Percentiles rank a stretch among this genome's conserved stretches.
These are phyloP conservation scores for Lasioglossum leucozonium DNA, from an alignment of 2,888 invertebrate species.

Conservation along the genomic window DNA sequence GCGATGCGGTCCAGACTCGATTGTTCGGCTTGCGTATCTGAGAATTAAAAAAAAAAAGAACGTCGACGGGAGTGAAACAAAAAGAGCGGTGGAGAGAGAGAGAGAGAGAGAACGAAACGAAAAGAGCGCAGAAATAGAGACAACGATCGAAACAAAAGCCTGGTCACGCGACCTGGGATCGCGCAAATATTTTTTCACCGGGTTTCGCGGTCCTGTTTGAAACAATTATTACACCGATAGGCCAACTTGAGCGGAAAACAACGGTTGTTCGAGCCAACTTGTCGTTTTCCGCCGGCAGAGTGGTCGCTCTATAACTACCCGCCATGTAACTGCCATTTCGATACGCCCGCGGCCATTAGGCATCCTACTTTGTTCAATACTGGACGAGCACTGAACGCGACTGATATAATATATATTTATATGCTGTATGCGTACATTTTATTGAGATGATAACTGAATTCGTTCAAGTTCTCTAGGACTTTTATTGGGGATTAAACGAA, in stretches of 20 bases:
- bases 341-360: not conserved
- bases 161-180: not conserved
- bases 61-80: too few relatives aligned
- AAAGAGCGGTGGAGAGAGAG: too few relatives aligned
- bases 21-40: slow-evolving; percentile 41
- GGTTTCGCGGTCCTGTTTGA: not conserved
- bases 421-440: too few relatives aligned
- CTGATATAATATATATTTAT: not conserved
- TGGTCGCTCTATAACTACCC: not conserved
- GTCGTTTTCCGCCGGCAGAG: not conserved
- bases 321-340: not conserved
- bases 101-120: not conserved
- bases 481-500: too few relatives aligned
- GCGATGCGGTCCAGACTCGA: slow-evolving; percentile 8
- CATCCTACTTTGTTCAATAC: not conserved
- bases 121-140: not conserved
- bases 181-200: slow-evolving; percentile 6
- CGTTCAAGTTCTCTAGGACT: too few relatives aligned
- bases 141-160: slow-evolving; percentile 5
- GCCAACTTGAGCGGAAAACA: slow-evolving; percentile 22
- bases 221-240: slow-evolving; percentile 31
- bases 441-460: too few relatives aligned
- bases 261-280: not conserved
- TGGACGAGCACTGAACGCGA: not conserved
- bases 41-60: slow-evolving; percentile 1